Conservation (phyloP, 2,113 vertebrate genomes). For the Fulmarus glacialis region DNA sequence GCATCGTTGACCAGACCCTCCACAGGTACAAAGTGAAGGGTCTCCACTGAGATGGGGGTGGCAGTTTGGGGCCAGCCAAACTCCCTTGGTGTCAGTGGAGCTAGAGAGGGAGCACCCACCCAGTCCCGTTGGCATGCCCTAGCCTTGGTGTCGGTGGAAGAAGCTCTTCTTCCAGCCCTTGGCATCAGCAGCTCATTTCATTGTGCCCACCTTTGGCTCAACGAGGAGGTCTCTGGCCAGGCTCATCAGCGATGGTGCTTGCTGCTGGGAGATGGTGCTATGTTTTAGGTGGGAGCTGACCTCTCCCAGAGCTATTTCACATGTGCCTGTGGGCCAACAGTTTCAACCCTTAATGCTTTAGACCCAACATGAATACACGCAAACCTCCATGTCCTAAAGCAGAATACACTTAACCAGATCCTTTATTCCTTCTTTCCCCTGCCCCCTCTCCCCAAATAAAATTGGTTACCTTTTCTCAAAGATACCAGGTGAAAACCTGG, state of each 20-base stretch:
- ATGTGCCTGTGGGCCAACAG: not conserved
- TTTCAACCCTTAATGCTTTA: not conserved
- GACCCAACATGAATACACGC: not conserved
- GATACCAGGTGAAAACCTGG: not conserved
- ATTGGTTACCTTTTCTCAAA: rapidly evolving
- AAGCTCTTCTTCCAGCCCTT: not conserved
- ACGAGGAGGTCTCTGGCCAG: not conserved
- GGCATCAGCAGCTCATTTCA: not conserved
- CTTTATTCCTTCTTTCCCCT: not conserved
- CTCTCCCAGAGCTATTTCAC: not conserved
- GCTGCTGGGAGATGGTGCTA: not conserved
- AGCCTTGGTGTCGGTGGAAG: not conserved
- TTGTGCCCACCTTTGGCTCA: not conserved
- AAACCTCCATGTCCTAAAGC: not conserved
- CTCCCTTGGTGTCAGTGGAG: rapidly evolving
- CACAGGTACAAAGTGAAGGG: not conserved
- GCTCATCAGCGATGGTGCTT: not conserved
- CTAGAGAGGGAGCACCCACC: not conserved
- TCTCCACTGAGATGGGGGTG: not conserved
- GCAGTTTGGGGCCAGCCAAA: not conserved
- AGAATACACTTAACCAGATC: not conserved
- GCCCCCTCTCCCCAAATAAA: not conserved
- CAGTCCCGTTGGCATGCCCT: rapidly evolving
- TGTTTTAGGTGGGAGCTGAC: not conserved
- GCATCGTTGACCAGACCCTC: rapidly evolving